These are phyloP conservation scores for Drosophila sp. DNA, from an alignment of 1,140 invertebrate genomes.

Conservation along the genomic window DNA sequence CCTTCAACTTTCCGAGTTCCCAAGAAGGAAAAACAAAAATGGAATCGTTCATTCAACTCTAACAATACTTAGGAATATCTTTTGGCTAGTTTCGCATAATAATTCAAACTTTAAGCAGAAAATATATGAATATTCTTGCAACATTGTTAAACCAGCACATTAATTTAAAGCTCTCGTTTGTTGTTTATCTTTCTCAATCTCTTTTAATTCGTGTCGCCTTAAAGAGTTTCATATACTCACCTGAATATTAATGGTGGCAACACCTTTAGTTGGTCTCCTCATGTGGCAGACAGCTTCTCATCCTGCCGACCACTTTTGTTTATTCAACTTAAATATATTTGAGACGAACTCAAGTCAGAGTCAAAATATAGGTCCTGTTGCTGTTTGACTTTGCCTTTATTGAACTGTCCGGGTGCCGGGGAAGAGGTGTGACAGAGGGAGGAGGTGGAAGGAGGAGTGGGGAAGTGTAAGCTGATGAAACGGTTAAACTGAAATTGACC, in stretches of 20 bases:
- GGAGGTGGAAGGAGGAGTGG: neutral
- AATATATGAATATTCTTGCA: neutral
- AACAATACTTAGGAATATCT: conserved; percentile 7
- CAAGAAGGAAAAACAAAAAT: neutral
- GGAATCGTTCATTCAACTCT: conserved; percentile 14
- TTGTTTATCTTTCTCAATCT: neutral
- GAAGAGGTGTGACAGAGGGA: neutral
- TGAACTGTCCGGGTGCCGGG: conserved; percentile 27
- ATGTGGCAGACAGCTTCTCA: neutral
- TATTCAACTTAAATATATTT: conserved; percentile 55
- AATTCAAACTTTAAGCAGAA: neutral
- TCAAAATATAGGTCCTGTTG: conserved; percentile 18
- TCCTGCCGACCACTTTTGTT: conserved; percentile 34
- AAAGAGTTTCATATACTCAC: neutral
- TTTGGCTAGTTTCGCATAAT: conserved; percentile 1
- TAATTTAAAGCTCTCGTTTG: neutral
- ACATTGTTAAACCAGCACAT: neutral
- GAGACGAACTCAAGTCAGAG: neutral
- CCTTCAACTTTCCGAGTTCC: conserved; percentile 11
- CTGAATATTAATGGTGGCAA: conserved; percentile 6
- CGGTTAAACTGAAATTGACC: conserved; percentile 32
- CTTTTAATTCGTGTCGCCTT: neutral
- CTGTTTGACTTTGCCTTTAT: conserved; percentile 43
- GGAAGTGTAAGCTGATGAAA: neutral
- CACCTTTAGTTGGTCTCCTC: conserved; percentile 16